Evolutionary conservation across 1,140 invertebrate genomes (phyloP).

Genomic region (Procambarus clarkii): DNA sequence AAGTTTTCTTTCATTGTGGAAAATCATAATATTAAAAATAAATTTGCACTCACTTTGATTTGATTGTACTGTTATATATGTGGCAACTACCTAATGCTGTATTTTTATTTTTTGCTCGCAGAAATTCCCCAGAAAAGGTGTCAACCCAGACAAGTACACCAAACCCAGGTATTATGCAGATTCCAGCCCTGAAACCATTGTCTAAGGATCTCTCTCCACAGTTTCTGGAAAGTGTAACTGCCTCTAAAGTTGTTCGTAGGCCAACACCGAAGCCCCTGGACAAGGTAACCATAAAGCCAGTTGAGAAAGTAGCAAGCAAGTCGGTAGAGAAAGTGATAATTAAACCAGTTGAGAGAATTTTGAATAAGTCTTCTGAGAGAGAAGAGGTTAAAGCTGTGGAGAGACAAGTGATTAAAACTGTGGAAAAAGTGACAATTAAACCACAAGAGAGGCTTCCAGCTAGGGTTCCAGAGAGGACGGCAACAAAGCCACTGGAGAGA

Average conservation of each 20-base stretch:
- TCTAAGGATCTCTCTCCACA: background rate
- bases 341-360: background rate
- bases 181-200: background rate
- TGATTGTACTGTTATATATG: too few species aligned
- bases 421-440: background rate
- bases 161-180: background rate
- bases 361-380: background rate
- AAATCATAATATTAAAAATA: too few species aligned
- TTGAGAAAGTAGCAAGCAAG: background rate
- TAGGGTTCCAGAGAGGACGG: background rate
- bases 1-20: too few species aligned
- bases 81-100: too few species aligned
- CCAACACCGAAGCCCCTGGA: background rate
- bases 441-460: background rate
- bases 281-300: background rate
- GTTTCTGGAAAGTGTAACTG: background rate
- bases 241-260: conserved; percentile 21
- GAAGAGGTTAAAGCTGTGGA: background rate
- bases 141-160: background rate
- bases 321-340: background rate
- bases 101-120: background rate
- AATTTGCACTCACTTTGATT: too few species aligned
- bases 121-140: conserved; percentile 30
- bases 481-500: background rate
- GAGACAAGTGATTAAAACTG: background rate